Percentiles rank a stretch among this genome's conserved stretches.
phyloP scores from a whole-genome alignment of 2,888 invertebrate species.

The Blastobasis lacticolella region DNA sequence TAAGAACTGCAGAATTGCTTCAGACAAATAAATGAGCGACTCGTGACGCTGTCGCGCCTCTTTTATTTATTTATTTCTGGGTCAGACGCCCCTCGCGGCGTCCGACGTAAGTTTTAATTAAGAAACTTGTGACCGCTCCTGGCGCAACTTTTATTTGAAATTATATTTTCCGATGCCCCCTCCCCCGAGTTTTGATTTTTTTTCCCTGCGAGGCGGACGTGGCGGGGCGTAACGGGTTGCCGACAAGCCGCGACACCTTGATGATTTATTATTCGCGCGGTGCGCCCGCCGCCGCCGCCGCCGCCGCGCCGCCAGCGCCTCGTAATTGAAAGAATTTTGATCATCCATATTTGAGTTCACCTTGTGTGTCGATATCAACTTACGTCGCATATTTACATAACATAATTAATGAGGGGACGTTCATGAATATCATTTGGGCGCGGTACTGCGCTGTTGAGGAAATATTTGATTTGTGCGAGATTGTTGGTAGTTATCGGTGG shows the following conservation, averaged over 20 bases:
- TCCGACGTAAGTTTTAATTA: slow-evolving; percentile 74
- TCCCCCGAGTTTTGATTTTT: slow-evolving; percentile 55
- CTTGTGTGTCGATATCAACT: slow-evolving; percentile 1
- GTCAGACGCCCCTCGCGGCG: slow-evolving; percentile 62
- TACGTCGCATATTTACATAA: slow-evolving; percentile 13
- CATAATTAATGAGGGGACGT: background rate
- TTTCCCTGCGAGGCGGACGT: slow-evolving; percentile 24
- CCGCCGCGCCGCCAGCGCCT: slow-evolving; percentile 21
- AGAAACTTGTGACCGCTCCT: slow-evolving; percentile 72
- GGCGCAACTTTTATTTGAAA: slow-evolving; percentile 70
- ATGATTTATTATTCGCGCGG: slow-evolving; percentile 57
- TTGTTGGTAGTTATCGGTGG: too few species aligned
- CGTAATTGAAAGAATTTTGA: slow-evolving; percentile 48
- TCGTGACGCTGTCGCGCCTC: slow-evolving; percentile 50
- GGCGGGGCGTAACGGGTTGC: slow-evolving; percentile 53
- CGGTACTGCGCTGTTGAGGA: too few species aligned
- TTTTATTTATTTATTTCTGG: slow-evolving; percentile 72
- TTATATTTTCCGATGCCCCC: slow-evolving; percentile 66
- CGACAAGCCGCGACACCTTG: slow-evolving; percentile 55
- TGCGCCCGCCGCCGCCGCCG: slow-evolving; percentile 17
- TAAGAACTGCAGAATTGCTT: slow-evolving; percentile 39
- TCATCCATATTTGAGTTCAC: slow-evolving; percentile 19
- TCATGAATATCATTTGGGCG: too few species aligned
- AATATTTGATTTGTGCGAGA: too few species aligned
- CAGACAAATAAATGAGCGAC: slow-evolving; percentile 68